Conservation (phyloP, 2,113 vertebrate genomes). For the Terrapene triunguis region DNA sequence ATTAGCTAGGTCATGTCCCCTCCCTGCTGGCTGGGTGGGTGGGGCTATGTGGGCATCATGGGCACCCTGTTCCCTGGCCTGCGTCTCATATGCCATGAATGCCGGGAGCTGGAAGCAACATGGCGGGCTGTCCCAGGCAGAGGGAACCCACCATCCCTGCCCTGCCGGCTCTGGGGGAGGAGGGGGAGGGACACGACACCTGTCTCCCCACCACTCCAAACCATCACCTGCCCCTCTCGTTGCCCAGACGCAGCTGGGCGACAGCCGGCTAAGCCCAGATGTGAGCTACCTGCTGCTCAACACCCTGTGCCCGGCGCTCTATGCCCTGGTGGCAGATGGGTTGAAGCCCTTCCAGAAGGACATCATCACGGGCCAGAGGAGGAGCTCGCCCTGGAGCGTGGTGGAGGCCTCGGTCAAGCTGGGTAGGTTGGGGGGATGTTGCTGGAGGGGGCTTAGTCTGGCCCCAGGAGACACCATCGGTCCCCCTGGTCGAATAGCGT, state of each 20-base stretch:
- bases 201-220: not conserved
- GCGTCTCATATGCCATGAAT: not conserved
- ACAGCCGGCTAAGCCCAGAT: slow-evolving; percentile 92
- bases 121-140: too few relatives aligned
- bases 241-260: slow-evolving; percentile 91
- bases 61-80: not conserved
- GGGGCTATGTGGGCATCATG: not conserved
- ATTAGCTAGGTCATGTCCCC: not conserved
- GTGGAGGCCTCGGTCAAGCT: slow-evolving; percentile 91
- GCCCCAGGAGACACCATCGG: not conserved
- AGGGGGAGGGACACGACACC: not conserved
- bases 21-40: not conserved
- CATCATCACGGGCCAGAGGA: slow-evolving; percentile 91
- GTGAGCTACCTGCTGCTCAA: slow-evolving; percentile 93
- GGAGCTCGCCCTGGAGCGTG: slow-evolving; percentile 92
- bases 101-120: not conserved
- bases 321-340: slow-evolving; percentile 88
- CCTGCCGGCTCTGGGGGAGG: fast-evolving
- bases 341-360: slow-evolving; percentile 96
- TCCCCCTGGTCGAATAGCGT: too few relatives aligned
- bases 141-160: not conserved
- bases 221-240: not conserved
- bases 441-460: not conserved
- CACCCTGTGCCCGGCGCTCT: slow-evolving; percentile 92
- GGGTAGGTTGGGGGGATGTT: slow-evolving; percentile 67